phyloP scores from a whole-genome alignment of 1,140 invertebrate species.

The Patella vulgata region DNA sequence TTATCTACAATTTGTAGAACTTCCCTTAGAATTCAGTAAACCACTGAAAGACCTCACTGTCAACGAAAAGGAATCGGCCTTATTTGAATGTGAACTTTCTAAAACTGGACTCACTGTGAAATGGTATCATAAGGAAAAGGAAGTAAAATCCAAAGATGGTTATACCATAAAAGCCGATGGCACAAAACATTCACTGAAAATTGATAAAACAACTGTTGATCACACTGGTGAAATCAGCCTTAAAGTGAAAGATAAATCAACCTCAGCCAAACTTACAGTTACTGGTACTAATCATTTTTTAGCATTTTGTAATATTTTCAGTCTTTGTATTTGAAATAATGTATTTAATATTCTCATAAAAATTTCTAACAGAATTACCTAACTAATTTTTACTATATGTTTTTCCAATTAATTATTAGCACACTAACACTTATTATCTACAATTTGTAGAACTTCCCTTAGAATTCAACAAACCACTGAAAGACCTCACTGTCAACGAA shows the following conservation, averaged over 20 bases:
- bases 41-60: slow-evolving; percentile 47
- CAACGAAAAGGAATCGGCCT: slow-evolving; percentile 84
- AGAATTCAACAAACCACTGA: slow-evolving; percentile 34
- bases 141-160: slow-evolving; percentile 73
- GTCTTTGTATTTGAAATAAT: neutral
- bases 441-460: slow-evolving; percentile 30
- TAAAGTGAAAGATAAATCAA: slow-evolving; percentile 39
- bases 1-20: slow-evolving; percentile 39
- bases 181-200: slow-evolving; percentile 51
- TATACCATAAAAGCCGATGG: slow-evolving; percentile 72
- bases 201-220: slow-evolving; percentile 49
- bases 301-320: neutral
- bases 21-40: slow-evolving; percentile 42
- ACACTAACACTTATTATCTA: too few species aligned
- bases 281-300: slow-evolving; percentile 40
- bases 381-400: too few species aligned
- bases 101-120: slow-evolving; percentile 76
- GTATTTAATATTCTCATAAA: neutral
- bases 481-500: slow-evolving; percentile 38
- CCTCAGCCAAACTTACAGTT: slow-evolving; percentile 46
- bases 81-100: slow-evolving; percentile 92
- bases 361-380: neutral
- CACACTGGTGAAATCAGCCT: slow-evolving; percentile 45
- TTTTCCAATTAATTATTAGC: too few species aligned
- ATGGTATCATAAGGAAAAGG: slow-evolving; percentile 66